Evolutionary conservation across 92 coral and sea anemone species (phyloP).

Genomic region (Paragorgia papillata): DNA sequence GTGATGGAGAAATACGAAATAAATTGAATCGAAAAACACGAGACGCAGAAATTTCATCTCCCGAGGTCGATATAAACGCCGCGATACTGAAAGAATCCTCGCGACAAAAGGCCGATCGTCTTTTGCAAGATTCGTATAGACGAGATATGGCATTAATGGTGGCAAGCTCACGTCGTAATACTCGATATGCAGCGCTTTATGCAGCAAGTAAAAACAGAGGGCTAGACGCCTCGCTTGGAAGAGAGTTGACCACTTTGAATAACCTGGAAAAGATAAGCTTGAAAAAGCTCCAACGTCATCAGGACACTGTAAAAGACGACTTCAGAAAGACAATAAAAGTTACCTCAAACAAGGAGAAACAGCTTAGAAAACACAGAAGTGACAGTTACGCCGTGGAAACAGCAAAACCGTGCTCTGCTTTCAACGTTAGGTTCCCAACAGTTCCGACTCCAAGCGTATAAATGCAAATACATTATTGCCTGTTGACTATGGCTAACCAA

Average conservation of each 20-base stretch:
- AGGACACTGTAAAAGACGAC: constrained; percentile 16
- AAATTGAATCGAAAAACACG: background rate
- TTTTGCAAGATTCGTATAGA: constrained; percentile 25
- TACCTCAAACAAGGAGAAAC: background rate
- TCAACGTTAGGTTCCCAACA: background rate
- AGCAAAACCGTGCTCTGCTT: background rate
- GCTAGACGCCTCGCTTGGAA: constrained; percentile 25
- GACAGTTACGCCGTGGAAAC: background rate
- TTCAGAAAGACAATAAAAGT: constrained; percentile 11
- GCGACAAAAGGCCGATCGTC: constrained; percentile 22
- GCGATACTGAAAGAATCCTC: constrained; percentile 1
- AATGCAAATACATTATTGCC: no score
- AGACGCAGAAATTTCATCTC: background rate
- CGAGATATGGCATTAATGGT: constrained; percentile 35
- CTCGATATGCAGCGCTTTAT: constrained; percentile 31
- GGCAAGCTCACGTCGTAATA: constrained; percentile 13
- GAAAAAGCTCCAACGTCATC: constrained; percentile 3
- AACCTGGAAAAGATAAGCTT: background rate
- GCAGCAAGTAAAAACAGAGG: constrained; percentile 40
- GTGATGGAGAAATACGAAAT: constrained; percentile 3
- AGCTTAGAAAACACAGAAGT: background rate
- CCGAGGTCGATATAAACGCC: constrained; percentile 25
- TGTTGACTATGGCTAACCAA: no score
- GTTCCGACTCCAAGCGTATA: background rate
- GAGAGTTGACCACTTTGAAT: background rate